These are phyloP conservation scores for Columba guinea DNA, from an alignment of 2,797 vertebrate species.

Conservation along the genomic window DNA sequence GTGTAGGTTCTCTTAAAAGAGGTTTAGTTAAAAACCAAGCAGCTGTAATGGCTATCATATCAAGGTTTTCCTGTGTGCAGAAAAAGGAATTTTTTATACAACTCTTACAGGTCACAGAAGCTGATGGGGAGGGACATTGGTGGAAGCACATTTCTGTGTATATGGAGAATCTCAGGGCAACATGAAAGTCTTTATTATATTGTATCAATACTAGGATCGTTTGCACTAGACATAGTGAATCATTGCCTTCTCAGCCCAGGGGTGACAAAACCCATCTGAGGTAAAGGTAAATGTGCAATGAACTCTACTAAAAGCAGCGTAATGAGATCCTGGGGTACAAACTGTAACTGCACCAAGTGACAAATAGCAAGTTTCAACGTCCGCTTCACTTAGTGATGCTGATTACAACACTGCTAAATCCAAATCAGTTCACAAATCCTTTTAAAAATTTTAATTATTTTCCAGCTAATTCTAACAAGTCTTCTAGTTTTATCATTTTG, in stretches of 20 bases:
- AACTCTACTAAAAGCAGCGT: background rate
- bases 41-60: background rate
- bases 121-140: background rate
- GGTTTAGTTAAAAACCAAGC: background rate
- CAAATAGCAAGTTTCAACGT: background rate
- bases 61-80: background rate
- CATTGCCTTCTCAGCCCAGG: background rate
- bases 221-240: background rate
- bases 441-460: background rate
- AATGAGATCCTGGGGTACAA: background rate
- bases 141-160: background rate
- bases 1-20: background rate
- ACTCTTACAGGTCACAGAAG: background rate
- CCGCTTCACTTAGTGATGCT: background rate
- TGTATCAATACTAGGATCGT: background rate
- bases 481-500: background rate
- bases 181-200: background rate
- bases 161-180: background rate
- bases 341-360: background rate
- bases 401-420: background rate
- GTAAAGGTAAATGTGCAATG: background rate
- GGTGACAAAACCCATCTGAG: background rate
- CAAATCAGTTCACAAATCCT: background rate
- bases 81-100: background rate
- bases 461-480: background rate